Evolutionary conservation across 2,888 invertebrate genomes (phyloP).

Genomic region (Campopleginae sp.): DNA sequence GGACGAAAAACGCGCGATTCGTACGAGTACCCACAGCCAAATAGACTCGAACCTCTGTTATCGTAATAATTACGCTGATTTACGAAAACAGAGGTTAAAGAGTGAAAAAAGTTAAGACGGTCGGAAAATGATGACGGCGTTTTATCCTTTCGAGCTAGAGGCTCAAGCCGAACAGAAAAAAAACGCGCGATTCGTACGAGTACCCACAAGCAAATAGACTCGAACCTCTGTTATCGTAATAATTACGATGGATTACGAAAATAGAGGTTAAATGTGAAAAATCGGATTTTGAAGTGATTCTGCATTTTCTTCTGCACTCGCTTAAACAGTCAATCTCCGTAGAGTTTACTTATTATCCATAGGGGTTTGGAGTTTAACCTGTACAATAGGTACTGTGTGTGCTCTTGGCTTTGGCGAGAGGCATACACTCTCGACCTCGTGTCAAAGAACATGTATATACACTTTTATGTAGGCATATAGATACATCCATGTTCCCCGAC

Average conservation of each 20-base stretch:
- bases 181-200: too few relatives aligned
- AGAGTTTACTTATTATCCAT: constrained; percentile 9
- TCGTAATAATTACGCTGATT: not conserved
- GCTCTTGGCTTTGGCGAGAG: constrained; percentile 35
- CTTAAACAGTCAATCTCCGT: constrained; percentile 6
- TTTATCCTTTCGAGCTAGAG: too few relatives aligned
- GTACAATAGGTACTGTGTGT: constrained; percentile 37
- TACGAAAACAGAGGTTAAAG: not conserved
- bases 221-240: too few relatives aligned
- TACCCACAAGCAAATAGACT: too few relatives aligned
- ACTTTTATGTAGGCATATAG: not conserved
- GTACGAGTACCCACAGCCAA: too few relatives aligned
- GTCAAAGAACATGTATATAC: constrained; percentile 17
- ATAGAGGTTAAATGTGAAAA: not conserved
- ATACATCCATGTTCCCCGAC: constrained; percentile 13
- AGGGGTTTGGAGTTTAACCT: constrained; percentile 27
- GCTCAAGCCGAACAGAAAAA: too few relatives aligned
- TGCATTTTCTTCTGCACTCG: not conserved
- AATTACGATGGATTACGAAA: not conserved
- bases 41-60: too few relatives aligned
- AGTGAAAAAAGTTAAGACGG: too few relatives aligned
- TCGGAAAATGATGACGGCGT: too few relatives aligned
- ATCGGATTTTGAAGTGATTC: not conserved
- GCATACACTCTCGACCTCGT: constrained; percentile 16
- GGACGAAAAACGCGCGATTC: too few relatives aligned